Conservation (phyloP, 2,888 invertebrate genomes). For the Drosophila fungiperda region DNA sequence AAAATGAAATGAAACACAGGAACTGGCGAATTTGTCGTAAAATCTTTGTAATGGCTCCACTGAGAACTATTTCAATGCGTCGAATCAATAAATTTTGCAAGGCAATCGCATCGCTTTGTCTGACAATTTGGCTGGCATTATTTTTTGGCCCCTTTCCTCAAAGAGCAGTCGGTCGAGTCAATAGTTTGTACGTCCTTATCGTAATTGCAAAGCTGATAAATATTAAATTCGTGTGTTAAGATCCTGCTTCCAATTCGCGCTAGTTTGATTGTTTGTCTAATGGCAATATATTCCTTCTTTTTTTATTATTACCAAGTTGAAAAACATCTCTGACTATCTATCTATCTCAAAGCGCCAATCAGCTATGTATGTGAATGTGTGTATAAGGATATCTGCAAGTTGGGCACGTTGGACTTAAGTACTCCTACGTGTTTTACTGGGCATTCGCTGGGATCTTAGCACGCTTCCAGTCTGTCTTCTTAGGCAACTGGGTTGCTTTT, state of each 20-base stretch:
- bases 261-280: conserved; percentile 13
- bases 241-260: conserved; percentile 35
- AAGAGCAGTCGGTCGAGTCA: conserved; percentile 22
- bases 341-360: background rate
- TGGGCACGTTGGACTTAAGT: background rate
- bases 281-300: conserved; percentile 13
- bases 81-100: conserved; percentile 81
- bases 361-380: background rate
- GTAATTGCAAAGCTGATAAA: conserved; percentile 77
- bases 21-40: conserved; percentile 70
- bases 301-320: conserved; percentile 17
- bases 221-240: conserved; percentile 68
- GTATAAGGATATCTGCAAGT: background rate
- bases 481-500: conserved; percentile 7
- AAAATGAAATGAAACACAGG: conserved; percentile 41
- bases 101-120: conserved; percentile 69
- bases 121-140: conserved; percentile 60
- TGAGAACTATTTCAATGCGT: conserved; percentile 84
- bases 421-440: conserved; percentile 24
- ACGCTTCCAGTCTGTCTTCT: conserved; percentile 52
- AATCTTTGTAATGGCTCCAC: conserved; percentile 83
- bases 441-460: conserved; percentile 60
- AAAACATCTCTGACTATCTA: background rate
- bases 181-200: conserved; percentile 69
- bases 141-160: conserved; percentile 41